A percentile compares a stretch with the other conserved stretches of the same genome.
These are phyloP conservation scores for Acronicta aceris DNA, from an alignment of 2,888 invertebrate species.

Conservation along the genomic window DNA sequence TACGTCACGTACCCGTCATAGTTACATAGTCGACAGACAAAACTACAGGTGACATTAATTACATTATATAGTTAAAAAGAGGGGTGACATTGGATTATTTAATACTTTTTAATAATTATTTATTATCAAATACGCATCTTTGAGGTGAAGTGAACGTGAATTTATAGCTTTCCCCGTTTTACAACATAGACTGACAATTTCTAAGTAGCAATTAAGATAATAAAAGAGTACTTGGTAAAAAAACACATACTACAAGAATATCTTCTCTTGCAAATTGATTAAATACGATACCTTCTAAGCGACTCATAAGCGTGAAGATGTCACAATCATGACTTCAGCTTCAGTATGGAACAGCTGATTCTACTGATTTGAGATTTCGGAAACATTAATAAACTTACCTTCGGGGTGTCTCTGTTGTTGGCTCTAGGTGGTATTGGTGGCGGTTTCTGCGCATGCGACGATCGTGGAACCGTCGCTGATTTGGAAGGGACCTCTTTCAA, in stretches of 20 bases:
- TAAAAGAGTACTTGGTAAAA: background rate
- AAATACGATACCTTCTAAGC: no score
- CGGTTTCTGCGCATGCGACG: constrained; percentile 76
- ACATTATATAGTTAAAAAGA: no score
- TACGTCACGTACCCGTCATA: no score
- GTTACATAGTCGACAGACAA: background rate
- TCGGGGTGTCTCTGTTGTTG: constrained; percentile 68
- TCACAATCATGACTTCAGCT: no score
- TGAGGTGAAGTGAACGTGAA: background rate
- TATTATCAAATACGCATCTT: no score
- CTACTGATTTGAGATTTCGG: background rate
- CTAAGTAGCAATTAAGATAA: background rate
- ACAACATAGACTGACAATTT: background rate
- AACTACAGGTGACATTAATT: no score
- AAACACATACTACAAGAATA: background rate
- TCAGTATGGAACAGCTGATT: background rate
- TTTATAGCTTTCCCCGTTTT: background rate
- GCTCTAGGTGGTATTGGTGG: constrained; percentile 82
- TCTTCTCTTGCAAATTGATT: no score
- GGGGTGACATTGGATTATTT: no score
- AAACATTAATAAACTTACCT: constrained; percentile 55
- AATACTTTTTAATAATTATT: no score
- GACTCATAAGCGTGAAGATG: no score
- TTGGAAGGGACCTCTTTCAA: constrained; percentile 75
- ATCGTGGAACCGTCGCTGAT: constrained; percentile 79